Conservation (phyloP, 2,888 invertebrate genomes). For the Tetanocera ferruginea region DNA sequence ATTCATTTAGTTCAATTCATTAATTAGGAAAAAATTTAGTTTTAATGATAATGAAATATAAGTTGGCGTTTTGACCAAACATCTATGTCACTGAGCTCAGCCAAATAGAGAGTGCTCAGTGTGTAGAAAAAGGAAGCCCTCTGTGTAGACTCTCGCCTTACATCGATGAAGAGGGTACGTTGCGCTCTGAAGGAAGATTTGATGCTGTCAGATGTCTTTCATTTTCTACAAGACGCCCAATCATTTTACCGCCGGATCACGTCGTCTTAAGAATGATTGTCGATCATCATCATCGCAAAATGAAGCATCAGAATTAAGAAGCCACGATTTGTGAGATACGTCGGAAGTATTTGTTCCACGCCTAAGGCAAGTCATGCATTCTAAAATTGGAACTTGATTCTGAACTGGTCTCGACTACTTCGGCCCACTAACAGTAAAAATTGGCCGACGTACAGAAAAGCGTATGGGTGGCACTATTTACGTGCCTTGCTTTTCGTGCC, state of each 20-base stretch:
- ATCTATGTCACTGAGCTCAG: neutral
- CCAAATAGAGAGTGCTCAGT: neutral
- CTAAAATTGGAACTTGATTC: too few relatives aligned
- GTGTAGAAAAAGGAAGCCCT: neutral
- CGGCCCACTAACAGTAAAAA: too few relatives aligned
- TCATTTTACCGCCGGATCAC: constrained; percentile 44
- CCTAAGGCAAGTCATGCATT: constrained; percentile 35
- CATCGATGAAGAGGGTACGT: neutral
- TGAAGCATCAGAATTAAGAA: constrained; percentile 44
- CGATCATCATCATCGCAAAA: constrained; percentile 31
- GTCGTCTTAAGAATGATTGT: constrained; percentile 36
- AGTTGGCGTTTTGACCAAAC: neutral
- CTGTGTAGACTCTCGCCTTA: neutral
- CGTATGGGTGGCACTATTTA: too few relatives aligned
- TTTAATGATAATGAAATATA: neutral
- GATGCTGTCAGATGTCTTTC: constrained; percentile 42
- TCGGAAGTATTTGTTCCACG: constrained; percentile 38
- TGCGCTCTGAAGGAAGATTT: constrained; percentile 26
- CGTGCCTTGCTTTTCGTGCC: too few relatives aligned
- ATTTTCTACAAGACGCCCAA: constrained; percentile 33
- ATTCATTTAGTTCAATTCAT: too few relatives aligned
- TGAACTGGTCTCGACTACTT: constrained; percentile 26
- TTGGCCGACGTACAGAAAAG: too few relatives aligned
- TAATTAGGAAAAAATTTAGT: too few relatives aligned
- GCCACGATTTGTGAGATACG: constrained; percentile 38